Conservation (phyloP, 64 coral and sea anemone genomes). For the Montipora capricornis region DNA sequence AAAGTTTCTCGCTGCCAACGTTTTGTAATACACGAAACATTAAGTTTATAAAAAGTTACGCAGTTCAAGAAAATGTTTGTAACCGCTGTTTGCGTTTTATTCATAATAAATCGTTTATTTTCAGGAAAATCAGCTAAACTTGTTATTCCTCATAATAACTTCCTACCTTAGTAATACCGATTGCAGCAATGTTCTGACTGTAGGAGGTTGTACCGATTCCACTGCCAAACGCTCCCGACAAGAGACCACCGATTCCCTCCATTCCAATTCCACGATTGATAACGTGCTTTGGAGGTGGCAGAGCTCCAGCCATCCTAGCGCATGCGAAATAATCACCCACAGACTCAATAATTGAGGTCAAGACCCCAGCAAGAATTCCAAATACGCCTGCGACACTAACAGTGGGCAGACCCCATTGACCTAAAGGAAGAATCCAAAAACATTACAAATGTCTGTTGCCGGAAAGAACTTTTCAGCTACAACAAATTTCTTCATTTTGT, state of each 20-base stretch:
- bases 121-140: no score
- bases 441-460: no score
- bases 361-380: constrained; percentile 66
- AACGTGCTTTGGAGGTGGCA: constrained; percentile 47
- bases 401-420: constrained; percentile 67
- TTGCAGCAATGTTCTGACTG: constrained; percentile 66
- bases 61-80: no score
- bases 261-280: constrained; percentile 71
- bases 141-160: no score
- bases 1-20: no score
- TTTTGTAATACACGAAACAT: no score
- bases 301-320: constrained; percentile 51
- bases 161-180: constrained; percentile 65
- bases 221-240: constrained; percentile 45
- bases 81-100: no score
- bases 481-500: no score
- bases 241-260: constrained; percentile 61
- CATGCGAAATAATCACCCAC: constrained; percentile 72
- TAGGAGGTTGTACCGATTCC: constrained; percentile 69
- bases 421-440: not conserved
- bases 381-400: constrained; percentile 71
- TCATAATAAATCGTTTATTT: not conserved
- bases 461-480: no score
- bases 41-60: no score
- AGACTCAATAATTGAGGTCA: constrained; percentile 67